These are phyloP conservation scores for Molossus molossus DNA, from an alignment of 2,797 vertebrate species.

Conservation along the genomic window DNA sequence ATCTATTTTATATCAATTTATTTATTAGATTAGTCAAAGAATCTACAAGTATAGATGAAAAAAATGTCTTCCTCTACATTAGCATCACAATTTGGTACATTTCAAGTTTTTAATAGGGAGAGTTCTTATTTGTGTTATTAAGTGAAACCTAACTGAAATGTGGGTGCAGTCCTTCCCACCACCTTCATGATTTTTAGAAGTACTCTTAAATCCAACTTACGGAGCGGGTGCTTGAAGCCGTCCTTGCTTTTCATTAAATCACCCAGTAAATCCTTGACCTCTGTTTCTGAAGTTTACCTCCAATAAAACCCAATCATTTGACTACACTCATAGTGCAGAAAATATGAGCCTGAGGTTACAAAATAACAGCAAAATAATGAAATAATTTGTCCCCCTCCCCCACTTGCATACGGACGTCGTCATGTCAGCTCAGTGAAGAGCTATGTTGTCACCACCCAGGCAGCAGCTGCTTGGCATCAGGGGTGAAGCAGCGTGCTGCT, in stretches of 20 bases:
- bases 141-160: not conserved
- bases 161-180: not conserved
- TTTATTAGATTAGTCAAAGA: not conserved
- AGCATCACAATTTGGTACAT: not conserved
- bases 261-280: not conserved
- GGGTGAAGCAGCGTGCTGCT: not conserved
- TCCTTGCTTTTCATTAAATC: not conserved
- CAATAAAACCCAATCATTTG: not conserved
- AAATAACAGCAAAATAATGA: conserved; percentile 15
- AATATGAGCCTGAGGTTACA: conserved; percentile 15
- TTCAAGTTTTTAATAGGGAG: not conserved
- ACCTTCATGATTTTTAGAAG: not conserved
- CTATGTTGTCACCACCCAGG: not conserved
- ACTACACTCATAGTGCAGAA: not conserved
- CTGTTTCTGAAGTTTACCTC: conserved; percentile 37
- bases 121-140: not conserved
- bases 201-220: not conserved
- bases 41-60: not conserved
- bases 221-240: not conserved
- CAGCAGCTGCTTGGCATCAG: conserved; percentile 31
- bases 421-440: not conserved
- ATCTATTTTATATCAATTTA: not conserved
- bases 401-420: conserved; percentile 38
- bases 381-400: not conserved
- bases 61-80: not conserved